Evolutionary conservation across 2,113 vertebrate species (phyloP).

Genomic region (Pionites leucogaster): DNA sequence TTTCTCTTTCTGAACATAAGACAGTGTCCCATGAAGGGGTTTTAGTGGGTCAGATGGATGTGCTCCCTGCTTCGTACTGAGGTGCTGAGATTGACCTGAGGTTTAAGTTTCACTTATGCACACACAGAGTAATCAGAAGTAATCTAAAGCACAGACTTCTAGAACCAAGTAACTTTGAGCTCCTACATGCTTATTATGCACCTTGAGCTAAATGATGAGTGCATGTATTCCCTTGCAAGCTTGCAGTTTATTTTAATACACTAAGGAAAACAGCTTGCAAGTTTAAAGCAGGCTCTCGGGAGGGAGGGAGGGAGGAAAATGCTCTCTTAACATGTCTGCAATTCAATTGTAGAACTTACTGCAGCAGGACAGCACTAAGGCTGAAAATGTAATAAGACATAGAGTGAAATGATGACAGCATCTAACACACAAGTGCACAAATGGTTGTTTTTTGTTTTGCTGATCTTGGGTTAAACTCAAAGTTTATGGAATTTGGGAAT

Average conservation of each 20-base stretch:
- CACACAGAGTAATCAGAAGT: background rate
- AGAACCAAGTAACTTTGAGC: background rate
- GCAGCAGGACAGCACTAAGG: background rate
- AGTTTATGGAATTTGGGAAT: background rate
- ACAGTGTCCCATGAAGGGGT: background rate
- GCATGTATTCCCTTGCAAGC: background rate
- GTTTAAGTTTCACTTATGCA: background rate
- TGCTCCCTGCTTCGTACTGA: background rate
- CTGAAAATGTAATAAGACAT: background rate
- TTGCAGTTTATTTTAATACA: background rate
- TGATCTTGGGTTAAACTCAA: background rate
- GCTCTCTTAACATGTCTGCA: background rate
- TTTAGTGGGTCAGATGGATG: background rate
- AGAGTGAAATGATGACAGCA: background rate
- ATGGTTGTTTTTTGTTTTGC: background rate
- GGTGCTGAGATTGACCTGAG: background rate
- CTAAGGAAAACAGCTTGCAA: background rate
- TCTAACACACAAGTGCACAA: accelerated
- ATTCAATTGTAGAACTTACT: background rate
- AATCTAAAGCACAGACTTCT: background rate
- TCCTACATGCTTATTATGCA: background rate
- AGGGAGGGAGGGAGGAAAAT: background rate
- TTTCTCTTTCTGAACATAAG: background rate
- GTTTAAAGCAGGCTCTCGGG: background rate
- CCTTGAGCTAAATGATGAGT: background rate